Evolutionary conservation across 2,113 vertebrate genomes (phyloP).

Genomic region (Speoplatyrhinus poulsoni): DNA sequence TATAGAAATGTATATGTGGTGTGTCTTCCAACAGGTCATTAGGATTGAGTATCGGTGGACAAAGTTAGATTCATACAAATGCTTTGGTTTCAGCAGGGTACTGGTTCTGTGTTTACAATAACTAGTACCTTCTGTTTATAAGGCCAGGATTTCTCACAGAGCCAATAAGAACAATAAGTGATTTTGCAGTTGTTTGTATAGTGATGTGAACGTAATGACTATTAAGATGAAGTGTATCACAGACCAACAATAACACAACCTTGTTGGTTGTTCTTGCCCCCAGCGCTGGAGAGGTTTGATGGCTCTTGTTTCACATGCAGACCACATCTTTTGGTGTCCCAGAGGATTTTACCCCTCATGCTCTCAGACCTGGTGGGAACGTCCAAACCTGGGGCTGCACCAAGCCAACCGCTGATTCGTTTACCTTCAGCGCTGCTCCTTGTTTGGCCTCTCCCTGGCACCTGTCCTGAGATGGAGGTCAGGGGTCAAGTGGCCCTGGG

Average conservation of each 20-base stretch:
- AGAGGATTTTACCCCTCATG: conserved; percentile 36
- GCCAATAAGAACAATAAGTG: too few species aligned
- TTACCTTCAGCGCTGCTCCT: conserved; percentile 51
- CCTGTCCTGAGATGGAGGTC: conserved; percentile 40
- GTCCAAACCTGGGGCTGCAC: conserved; percentile 29
- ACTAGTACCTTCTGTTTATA: too few species aligned
- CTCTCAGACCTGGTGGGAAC: conserved; percentile 34
- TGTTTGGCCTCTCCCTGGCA: conserved; percentile 44
- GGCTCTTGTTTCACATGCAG: conserved; percentile 53
- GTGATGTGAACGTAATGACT: conserved; percentile 28
- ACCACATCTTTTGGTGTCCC: conserved; percentile 37
- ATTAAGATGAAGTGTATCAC: conserved; percentile 3
- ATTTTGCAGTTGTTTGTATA: too few species aligned
- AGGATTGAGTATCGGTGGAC: too few species aligned
- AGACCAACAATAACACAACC: too few species aligned
- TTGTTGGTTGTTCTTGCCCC: too few species aligned
- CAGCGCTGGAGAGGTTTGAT: conserved; percentile 1
- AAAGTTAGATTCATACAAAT: too few species aligned
- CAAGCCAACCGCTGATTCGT: conserved; percentile 57
- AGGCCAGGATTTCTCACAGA: too few species aligned
- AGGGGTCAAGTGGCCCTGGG: conserved; percentile 40
- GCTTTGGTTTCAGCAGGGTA: too few species aligned
- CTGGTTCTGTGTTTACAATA: too few species aligned
- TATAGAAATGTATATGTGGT: too few species aligned
- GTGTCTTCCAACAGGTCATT: too few species aligned